Base-by-base conservation (phyloP, 2,113 vertebrate genomes). In the Panurus biarmicus region DNA sequence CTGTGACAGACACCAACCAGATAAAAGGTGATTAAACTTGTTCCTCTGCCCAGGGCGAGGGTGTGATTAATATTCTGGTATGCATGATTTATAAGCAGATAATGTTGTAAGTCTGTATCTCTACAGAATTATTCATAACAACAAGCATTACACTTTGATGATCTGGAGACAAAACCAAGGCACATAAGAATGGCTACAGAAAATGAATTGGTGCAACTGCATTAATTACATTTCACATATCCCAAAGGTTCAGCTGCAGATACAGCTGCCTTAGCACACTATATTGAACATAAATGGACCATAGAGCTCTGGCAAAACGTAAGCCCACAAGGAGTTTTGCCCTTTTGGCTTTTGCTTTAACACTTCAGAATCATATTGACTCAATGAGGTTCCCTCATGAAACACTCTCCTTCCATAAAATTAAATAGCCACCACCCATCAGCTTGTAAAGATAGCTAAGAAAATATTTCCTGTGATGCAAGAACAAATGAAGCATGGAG, bases 1-100 rank as follows among this genome's bases (percentile, higher is more conserved):
- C 40, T 57, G 65, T 50, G 78, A 87, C 50, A 90, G 78, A 96
- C 74, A 91, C 25, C 64, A 77, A 22, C 12, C 26, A 88, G 82
- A 94, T 77, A 77, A 81, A 94, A 89, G 72, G 78, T 90, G 67
- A 96, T 93, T 88, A 93, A 94, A 95, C 78, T 83, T 80, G 93
- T 45, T 95, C 40, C 56, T 86, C n/a, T 86, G 82, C 93, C 75
- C 65, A 36, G 82, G 82, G 79, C 0, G 2, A 93, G 85, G 87
- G 65, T 3, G 21, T 88, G 91, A 94, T 93, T 88, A 86, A 86
- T 71, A 90, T 75, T 93, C 79, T 95, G 91, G 82, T 71, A 95
- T 95, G 87, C 72, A 61, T 80, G 90, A 91, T 77, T 95, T 93
- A 81, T 67, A 90, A 64, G 57, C 47, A 90, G 87, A 93, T 91